These are phyloP conservation scores for Lepidothrix coronata DNA, from an alignment of 2,113 vertebrate species.

Conservation along the genomic window DNA sequence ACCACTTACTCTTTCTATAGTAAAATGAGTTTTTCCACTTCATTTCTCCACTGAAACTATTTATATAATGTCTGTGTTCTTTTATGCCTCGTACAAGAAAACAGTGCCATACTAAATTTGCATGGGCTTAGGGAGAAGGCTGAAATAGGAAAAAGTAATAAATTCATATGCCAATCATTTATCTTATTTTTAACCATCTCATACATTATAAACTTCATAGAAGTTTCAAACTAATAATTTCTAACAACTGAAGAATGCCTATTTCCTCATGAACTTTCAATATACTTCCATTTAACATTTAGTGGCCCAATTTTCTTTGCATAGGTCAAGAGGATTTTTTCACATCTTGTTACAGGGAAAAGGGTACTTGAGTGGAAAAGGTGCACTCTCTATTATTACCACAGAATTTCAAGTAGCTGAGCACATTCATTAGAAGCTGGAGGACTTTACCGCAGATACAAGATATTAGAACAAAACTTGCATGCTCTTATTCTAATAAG, in stretches of 20 bases:
- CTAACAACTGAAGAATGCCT: background rate
- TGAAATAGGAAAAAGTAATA: background rate
- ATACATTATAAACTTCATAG: background rate
- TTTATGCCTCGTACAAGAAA: constrained; percentile 1
- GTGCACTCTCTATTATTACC: background rate
- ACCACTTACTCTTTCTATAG: background rate
- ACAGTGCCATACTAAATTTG: background rate
- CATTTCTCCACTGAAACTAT: constrained; percentile 44
- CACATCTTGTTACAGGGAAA: constrained; percentile 8
- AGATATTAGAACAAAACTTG: background rate
- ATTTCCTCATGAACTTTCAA: background rate
- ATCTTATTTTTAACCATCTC: background rate
- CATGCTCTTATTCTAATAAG: background rate
- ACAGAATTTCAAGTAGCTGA: constrained; percentile 18
- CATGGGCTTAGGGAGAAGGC: background rate
- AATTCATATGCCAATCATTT: background rate
- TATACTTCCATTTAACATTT: constrained; percentile 33
- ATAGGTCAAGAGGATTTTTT: constrained; percentile 50
- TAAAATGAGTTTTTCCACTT: constrained; percentile 50
- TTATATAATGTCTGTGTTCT: constrained; percentile 47
- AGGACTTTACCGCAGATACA: background rate
- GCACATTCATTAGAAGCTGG: constrained; percentile 2
- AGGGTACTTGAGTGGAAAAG: constrained; percentile 35
- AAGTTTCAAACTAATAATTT: constrained; percentile 9
- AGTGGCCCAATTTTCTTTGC: constrained; percentile 9